Conservation (phyloP, 2,888 invertebrate species). For the Aphodius granarius region DNA sequence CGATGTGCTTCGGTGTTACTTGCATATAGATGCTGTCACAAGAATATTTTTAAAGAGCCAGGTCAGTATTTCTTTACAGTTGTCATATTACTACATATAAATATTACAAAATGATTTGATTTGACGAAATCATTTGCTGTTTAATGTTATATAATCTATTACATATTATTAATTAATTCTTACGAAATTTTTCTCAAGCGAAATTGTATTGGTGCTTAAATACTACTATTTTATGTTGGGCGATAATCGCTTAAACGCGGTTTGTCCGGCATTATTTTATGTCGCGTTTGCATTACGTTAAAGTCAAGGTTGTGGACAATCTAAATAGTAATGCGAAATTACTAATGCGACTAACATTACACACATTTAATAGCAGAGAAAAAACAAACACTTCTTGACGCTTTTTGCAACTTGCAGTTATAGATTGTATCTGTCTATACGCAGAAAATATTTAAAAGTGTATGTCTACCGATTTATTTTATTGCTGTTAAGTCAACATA, state of each 20-base stretch:
- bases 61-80: not conserved
- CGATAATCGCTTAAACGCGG: not conserved
- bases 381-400: not conserved
- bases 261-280: not conserved
- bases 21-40: not conserved
- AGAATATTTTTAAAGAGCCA: not conserved
- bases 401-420: too few relatives aligned
- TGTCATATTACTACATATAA: not conserved
- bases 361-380: not conserved
- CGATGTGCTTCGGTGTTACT: not conserved
- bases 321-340: not conserved
- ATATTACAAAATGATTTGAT: not conserved
- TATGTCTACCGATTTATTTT: not conserved
- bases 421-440: too few relatives aligned
- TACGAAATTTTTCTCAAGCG: not conserved
- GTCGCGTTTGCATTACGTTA: not conserved
- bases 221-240: not conserved
- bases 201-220: not conserved
- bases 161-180: not conserved
- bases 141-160: not conserved
- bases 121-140: not conserved
- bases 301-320: not conserved
- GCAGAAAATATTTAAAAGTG: not conserved
- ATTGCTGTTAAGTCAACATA: not conserved
- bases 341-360: not conserved